Base-by-base conservation (phyloP, 2,888 invertebrate genomes). In the Leptothorax acervorum region DNA sequence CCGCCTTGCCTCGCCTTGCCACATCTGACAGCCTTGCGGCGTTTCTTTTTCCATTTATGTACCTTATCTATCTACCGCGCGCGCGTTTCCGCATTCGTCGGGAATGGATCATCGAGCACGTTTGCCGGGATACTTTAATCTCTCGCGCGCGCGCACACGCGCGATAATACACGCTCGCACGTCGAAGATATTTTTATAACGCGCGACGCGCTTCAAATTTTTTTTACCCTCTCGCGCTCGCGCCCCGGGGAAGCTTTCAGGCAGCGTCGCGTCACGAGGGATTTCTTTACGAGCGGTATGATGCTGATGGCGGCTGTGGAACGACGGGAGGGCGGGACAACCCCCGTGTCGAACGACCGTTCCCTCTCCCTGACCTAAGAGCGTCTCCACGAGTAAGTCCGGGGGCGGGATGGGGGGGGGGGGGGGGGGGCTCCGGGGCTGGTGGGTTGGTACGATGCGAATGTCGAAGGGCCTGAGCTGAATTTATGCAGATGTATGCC, bases 401-500 rank as follows among this genome's bases (percentile, higher is more conserved):
- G 31, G 55, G 62, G n/a, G 23, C 23, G 23, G 23, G 23, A 0
- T 0, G 23, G 23, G 23, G 23, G 23, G 23, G 23, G 0, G 23
- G 23, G 0, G 23, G 0, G 23, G 23, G 23, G 23, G 23, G 23
- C 23, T 23, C 23, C 23, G 70, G 35, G 35, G 60, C 35, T 93
- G 90, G 86, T 86, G 87, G 86, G 82, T 85, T n/a, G 53, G 87
- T 78, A 87, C 91, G 91, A 90, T 89, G 91, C 91, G 92, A 92
- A 93, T 94, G 91, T 91, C 91, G 88, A 88, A 91, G 92, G 92
- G 92, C 93, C 94, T 94, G 94, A 88, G 90, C 92, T 91, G 91
- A 94, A 95, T 95, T 93, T 94, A 95, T 95, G 94, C 94, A 95
- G 93, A 95, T 94, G 93, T 92, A 95, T 94, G 94, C 94, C 91